Evolutionary conservation across 2,113 vertebrate genomes (phyloP).

Genomic region (Daphoenositta chrysoptera): DNA sequence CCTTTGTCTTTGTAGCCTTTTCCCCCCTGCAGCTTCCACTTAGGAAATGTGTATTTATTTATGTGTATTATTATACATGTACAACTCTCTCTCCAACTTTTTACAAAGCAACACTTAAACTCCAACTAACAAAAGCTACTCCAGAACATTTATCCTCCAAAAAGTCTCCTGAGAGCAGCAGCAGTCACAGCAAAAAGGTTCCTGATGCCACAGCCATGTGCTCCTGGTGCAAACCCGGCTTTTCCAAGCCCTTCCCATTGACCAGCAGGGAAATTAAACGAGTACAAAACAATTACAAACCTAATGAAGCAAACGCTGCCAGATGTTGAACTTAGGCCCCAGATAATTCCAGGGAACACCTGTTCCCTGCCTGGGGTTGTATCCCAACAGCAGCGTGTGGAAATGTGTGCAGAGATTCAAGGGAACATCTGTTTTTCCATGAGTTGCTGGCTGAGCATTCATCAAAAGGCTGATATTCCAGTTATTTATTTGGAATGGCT

Average conservation of each 20-base stretch:
- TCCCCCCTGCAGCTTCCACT: neutral
- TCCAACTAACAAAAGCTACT: neutral
- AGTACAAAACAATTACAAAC: neutral
- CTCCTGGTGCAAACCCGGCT: neutral
- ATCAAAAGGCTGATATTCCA: neutral
- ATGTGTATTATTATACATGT: fast-evolving
- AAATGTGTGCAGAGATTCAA: fast-evolving
- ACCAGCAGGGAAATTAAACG: neutral
- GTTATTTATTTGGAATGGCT: neutral
- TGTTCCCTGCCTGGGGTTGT: neutral
- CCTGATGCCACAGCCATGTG: fast-evolving
- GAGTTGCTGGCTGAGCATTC: neutral
- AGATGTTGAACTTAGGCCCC: neutral
- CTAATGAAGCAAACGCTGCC: neutral
- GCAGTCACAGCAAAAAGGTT: neutral
- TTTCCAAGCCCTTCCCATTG: neutral
- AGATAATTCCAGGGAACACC: neutral
- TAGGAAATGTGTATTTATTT: neutral
- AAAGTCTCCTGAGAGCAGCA: neutral
- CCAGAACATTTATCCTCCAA: neutral
- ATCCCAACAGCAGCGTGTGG: fast-evolving
- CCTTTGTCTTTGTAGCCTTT: neutral
- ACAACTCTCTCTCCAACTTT: neutral
- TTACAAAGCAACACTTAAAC: neutral
- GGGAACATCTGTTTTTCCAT: neutral